Evolutionary conservation across 2,888 invertebrate species (phyloP).

Genomic region (Abscondita cerata): DNA sequence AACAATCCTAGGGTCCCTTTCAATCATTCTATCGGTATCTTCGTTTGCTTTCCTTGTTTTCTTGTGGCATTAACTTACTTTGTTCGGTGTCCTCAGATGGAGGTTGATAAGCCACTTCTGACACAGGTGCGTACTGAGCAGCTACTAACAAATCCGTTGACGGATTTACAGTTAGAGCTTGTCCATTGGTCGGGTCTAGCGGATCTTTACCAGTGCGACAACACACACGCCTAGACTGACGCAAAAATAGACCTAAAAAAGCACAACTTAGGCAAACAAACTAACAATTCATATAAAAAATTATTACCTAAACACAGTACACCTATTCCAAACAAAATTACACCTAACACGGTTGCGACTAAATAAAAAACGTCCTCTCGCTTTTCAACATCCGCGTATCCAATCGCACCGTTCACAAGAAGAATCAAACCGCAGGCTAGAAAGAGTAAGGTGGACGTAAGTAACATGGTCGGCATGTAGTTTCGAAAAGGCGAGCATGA

Average conservation of each 20-base stretch:
- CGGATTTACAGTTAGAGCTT: conserved; percentile 65
- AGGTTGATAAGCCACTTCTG: conserved; percentile 70
- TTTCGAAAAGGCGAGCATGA: conserved; percentile 54
- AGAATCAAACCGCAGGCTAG: conserved; percentile 61
- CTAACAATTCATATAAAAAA: too few species aligned
- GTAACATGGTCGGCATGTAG: conserved; percentile 51
- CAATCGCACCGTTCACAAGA: conserved; percentile 68
- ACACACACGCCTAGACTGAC: conserved; percentile 53
- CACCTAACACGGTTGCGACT: conserved; percentile 65
- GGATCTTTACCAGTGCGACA: conserved; percentile 56
- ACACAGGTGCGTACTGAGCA: conserved; percentile 78
- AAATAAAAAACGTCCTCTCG: conserved; percentile 48
- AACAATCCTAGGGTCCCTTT: conserved; percentile 72
- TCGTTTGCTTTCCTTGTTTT: conserved; percentile 73
- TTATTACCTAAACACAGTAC: conserved; percentile 67
- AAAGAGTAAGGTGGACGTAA: conserved; percentile 53
- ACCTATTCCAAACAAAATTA: conserved; percentile 68
- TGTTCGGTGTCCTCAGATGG: conserved; percentile 73
- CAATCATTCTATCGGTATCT: conserved; percentile 79
- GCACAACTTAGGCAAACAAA: too few species aligned
- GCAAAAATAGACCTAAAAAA: conserved; percentile 53
- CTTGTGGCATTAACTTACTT: conserved; percentile 73
- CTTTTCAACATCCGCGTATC: conserved; percentile 61
- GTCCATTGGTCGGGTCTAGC: conserved; percentile 62
- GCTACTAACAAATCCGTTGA: conserved; percentile 78